These are phyloP conservation scores for Epinephelus lanceolatus DNA, from an alignment of 2,113 vertebrate genomes.

Conservation along the genomic window DNA sequence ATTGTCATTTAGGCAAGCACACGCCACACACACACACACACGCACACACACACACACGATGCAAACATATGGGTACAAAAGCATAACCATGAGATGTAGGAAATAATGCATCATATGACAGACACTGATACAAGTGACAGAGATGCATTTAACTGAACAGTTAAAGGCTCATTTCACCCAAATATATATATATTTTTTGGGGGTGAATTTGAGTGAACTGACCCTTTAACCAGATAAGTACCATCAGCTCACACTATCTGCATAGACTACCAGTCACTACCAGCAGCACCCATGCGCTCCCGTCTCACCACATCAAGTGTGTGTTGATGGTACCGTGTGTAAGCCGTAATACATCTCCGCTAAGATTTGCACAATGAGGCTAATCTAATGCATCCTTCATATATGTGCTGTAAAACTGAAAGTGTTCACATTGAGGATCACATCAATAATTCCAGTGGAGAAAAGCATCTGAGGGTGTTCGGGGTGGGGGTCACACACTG, in stretches of 20 bases:
- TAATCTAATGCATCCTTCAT: conserved; percentile 26
- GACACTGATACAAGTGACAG: conserved; percentile 18
- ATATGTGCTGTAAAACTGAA: conserved; percentile 9
- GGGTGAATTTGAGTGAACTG: neutral
- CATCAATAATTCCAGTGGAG: neutral
- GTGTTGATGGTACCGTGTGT: conserved; percentile 12
- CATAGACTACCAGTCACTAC: neutral
- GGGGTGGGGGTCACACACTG: neutral
- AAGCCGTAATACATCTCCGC: neutral
- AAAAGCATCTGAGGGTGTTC: neutral
- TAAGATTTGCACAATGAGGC: neutral
- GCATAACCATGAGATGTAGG: conserved; percentile 32
- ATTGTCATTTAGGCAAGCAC: conserved; percentile 29
- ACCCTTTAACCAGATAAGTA: conserved; percentile 1
- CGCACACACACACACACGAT: conserved; percentile 18
- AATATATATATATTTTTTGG: neutral
- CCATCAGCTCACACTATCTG: conserved; percentile 26
- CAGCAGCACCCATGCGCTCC: conserved; percentile 20
- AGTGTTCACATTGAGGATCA: conserved; percentile 20
- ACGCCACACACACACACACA: neutral
- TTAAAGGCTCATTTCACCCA: conserved; percentile 9
- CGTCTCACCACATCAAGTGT: neutral
- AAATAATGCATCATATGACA: conserved; percentile 17
- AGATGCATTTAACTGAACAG: conserved; percentile 21
- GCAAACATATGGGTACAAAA: conserved; percentile 37